Conservation (phyloP, 2,888 invertebrate genomes). For the Tipula helvola region DNA sequence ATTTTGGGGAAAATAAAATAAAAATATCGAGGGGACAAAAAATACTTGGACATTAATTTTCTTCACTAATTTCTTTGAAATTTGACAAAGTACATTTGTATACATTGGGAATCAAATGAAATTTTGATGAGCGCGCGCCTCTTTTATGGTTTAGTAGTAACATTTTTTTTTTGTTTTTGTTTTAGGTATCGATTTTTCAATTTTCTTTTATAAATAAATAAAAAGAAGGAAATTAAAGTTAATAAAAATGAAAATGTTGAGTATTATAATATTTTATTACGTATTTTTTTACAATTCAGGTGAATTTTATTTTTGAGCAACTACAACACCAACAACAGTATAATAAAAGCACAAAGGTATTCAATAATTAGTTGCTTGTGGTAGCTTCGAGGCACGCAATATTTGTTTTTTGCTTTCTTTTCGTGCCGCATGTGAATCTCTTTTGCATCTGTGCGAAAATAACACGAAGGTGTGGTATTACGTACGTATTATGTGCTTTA, state of each 20-base stretch:
- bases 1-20: background rate
- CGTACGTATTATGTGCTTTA: background rate
- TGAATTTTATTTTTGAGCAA: background rate
- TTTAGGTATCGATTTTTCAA: background rate
- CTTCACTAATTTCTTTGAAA: too few relatives aligned
- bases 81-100: too few relatives aligned
- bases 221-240: background rate
- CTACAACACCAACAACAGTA: background rate
- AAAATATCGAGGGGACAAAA: background rate
- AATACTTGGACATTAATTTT: background rate
- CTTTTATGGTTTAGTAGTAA: background rate
- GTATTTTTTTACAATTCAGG: background rate
- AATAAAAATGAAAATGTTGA: background rate
- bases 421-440: background rate
- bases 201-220: background rate
- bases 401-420: background rate
- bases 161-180: background rate
- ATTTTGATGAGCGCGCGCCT: background rate
- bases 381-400: background rate
- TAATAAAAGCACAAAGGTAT: background rate
- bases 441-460: background rate
- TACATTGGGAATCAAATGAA: background rate
- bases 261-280: background rate
- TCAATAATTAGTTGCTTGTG: background rate
- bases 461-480: background rate